Evolutionary conservation across 2,113 vertebrate species (phyloP).

Genomic region (Oncorhynchus mykiss): DNA sequence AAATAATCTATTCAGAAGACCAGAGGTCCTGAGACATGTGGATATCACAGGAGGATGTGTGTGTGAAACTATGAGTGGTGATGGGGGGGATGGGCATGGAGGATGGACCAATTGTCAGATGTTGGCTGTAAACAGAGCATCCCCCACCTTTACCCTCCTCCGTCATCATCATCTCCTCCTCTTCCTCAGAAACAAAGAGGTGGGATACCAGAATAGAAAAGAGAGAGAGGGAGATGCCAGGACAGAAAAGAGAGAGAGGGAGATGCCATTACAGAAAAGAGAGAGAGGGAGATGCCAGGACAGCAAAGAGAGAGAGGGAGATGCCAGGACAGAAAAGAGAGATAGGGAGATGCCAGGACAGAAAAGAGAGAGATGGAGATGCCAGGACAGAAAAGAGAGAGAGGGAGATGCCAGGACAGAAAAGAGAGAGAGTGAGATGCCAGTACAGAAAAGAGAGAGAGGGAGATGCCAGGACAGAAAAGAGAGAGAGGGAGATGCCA

Average conservation of each 20-base stretch:
- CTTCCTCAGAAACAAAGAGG: no score
- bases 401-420: no score
- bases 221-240: no score
- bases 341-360: no score
- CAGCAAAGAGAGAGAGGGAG: no score
- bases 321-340: no score
- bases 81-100: conserved; percentile 39
- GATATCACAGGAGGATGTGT: conserved; percentile 48
- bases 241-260: no score
- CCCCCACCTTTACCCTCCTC: conserved; percentile 27
- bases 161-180: conserved; percentile 4
- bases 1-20: conserved; percentile 92
- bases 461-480: background rate
- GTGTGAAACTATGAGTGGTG: background rate
- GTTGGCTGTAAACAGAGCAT: conserved; percentile 26
- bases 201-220: no score
- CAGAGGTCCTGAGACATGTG: conserved; percentile 70
- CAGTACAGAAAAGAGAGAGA: background rate
- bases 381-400: no score
- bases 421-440: background rate
- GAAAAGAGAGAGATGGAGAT: no score
- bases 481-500: background rate
- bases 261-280: no score
- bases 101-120: conserved; percentile 63
- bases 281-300: no score